Evolutionary conservation across 1,140 invertebrate species (phyloP).

Genomic region (Ectropis grisescens): DNA sequence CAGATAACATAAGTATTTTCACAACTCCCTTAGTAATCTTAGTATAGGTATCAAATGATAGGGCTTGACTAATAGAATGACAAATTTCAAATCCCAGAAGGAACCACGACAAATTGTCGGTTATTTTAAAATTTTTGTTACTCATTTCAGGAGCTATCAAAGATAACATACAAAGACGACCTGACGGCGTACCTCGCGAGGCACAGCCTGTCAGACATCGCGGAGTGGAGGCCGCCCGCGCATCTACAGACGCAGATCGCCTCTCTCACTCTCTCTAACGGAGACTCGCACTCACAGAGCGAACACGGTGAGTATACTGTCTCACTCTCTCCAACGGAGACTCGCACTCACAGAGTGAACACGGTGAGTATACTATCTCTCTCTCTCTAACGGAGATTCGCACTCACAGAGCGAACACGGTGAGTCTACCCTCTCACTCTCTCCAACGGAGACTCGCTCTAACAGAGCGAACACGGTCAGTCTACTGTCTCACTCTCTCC

Average conservation of each 20-base stretch:
- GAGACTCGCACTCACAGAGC: conserved; percentile 2
- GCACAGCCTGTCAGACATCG: conserved; percentile 41
- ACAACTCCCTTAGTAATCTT: no score
- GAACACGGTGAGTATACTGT: conserved; percentile 12
- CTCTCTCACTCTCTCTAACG: conserved; percentile 38
- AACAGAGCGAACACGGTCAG: not conserved
- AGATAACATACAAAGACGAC: conserved; percentile 59
- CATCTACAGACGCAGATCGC: conserved; percentile 47
- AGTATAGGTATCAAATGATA: no score
- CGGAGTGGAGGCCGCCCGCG: conserved; percentile 44
- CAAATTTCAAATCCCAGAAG: no score
- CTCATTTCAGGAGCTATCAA: conserved; percentile 53
- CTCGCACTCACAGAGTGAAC: no score
- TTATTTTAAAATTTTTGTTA: no score
- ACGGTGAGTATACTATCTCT: conserved; percentile 12
- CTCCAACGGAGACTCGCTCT: no score
- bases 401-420: no score
- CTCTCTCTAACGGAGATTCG: not conserved
- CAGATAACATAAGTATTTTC: no score
- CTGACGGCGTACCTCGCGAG: conserved; percentile 41
- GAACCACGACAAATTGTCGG: no score
- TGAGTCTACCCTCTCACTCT: no score
- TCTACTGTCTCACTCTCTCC: no score
- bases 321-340: conserved; percentile 38
- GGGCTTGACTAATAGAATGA: no score